Conservation (phyloP, 2,797 vertebrate species). For the Nyctibius grandis region DNA sequence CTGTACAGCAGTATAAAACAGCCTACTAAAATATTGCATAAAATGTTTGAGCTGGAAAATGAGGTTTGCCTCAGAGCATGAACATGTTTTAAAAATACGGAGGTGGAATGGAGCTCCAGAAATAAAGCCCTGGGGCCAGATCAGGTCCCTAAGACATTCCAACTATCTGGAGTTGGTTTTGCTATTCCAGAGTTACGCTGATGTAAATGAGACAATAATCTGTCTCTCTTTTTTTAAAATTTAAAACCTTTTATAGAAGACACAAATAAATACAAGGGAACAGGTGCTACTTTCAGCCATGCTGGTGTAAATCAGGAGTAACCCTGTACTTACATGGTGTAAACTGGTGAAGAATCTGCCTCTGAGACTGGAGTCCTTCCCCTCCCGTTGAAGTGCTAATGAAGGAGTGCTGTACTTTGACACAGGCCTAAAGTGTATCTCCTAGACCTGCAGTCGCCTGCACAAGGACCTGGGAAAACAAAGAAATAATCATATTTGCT, state of each 20-base stretch:
- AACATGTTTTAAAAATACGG: conserved; percentile 45
- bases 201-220: not conserved
- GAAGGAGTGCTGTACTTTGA: conserved; percentile 42
- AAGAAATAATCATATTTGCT: conserved; percentile 69
- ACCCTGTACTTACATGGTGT: not conserved
- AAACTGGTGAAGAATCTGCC: not conserved
- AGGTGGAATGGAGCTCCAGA: conserved; percentile 36
- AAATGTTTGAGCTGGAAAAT: conserved; percentile 49
- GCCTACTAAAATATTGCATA: conserved; percentile 46
- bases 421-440: conserved; percentile 38
- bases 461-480: conserved; percentile 55
- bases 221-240: not conserved
- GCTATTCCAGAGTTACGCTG: not conserved
- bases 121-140: conserved; percentile 1
- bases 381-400: conserved; percentile 67
- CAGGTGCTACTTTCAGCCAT: not conserved
- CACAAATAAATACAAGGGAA: not conserved
- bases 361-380: conserved; percentile 3
- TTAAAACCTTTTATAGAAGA: not conserved
- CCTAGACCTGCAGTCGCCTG: conserved; percentile 35
- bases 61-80: conserved; percentile 44
- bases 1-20: not conserved
- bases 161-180: not conserved
- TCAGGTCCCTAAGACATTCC: not conserved
- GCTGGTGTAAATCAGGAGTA: not conserved